A percentile compares a stretch with the other conserved stretches of the same genome.
These are phyloP conservation scores for Callionymus lyra DNA, from an alignment of 2,113 vertebrate genomes.

Conservation along the genomic window DNA sequence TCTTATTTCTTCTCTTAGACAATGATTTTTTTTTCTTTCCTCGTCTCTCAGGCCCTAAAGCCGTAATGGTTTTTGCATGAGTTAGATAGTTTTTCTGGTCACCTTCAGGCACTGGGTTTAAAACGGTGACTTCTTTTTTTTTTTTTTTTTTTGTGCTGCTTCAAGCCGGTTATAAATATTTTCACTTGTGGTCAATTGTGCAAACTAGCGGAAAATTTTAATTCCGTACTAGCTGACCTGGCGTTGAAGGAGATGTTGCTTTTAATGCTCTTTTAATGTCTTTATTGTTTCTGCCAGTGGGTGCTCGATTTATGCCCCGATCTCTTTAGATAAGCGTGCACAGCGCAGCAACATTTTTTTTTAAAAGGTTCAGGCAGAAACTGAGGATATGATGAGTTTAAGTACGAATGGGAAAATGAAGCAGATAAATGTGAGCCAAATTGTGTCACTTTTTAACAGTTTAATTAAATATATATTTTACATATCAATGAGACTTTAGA, in stretches of 20 bases:
- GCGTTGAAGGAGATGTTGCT: constrained; percentile 2
- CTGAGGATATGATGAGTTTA: too few relatives aligned
- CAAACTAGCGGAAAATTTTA: constrained; percentile 7
- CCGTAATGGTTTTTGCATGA: constrained; percentile 51
- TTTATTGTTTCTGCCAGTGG: neutral
- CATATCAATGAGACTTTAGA: too few relatives aligned
- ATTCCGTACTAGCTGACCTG: constrained; percentile 8
- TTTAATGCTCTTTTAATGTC: constrained; percentile 5
- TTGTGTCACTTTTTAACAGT: too few relatives aligned
- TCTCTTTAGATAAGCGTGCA: too few relatives aligned
- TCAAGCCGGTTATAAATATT: constrained; percentile 11
- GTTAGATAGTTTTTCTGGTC: constrained; percentile 10
- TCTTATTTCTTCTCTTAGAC: constrained; percentile 43
- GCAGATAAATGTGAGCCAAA: too few relatives aligned
- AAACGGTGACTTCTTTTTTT: constrained; percentile 24
- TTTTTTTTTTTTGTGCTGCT: constrained; percentile 13
- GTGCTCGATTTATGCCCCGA: too few relatives aligned
- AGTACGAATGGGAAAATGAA: too few relatives aligned
- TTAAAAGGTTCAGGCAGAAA: too few relatives aligned
- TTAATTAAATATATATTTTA: too few relatives aligned
- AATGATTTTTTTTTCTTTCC: constrained; percentile 39
- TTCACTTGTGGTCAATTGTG: constrained; percentile 16
- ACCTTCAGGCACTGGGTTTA: constrained; percentile 22
- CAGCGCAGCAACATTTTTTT: too few relatives aligned
- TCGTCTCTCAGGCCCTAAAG: constrained; percentile 37